Evolutionary conservation across 2,797 vertebrate species (phyloP).

Genomic region (Hippoglossus hippoglossus): DNA sequence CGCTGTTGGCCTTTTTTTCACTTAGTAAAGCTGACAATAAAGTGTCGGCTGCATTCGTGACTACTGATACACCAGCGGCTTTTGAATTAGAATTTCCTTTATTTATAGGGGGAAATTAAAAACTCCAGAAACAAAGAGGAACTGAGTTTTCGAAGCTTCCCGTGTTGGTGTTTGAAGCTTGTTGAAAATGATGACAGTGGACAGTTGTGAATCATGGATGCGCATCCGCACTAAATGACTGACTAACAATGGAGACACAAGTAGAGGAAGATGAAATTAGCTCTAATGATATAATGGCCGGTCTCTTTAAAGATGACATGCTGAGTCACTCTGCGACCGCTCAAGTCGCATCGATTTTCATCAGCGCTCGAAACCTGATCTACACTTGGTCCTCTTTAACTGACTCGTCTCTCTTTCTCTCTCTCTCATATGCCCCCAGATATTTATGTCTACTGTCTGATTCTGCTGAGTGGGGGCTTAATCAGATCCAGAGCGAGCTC

Average conservation of each 20-base stretch:
- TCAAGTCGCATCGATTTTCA: conserved; percentile 81
- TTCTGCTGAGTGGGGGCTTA: conserved; percentile 75
- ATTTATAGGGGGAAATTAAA: conserved; percentile 33
- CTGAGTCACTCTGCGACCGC: conserved; percentile 80
- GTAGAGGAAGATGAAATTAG: conserved; percentile 79
- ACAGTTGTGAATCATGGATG: conserved; percentile 71
- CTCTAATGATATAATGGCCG: conserved; percentile 81
- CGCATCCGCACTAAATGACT: conserved; percentile 65
- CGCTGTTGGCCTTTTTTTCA: neutral
- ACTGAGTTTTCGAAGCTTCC: conserved; percentile 35
- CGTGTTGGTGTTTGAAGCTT: conserved; percentile 44
- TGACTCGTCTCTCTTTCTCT: conserved; percentile 64
- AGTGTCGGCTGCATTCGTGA: conserved; percentile 12
- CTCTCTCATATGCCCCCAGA: conserved; percentile 76
- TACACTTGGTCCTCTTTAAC: conserved; percentile 67
- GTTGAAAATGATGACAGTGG: conserved; percentile 71
- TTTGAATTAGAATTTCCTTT: conserved; percentile 25
- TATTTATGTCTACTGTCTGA: conserved; percentile 83
- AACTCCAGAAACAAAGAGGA: conserved; percentile 16
- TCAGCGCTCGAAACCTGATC: conserved; percentile 80
- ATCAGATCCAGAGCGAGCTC: conserved; percentile 79
- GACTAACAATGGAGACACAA: conserved; percentile 76
- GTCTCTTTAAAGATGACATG: conserved; percentile 78
- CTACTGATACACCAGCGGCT: neutral
- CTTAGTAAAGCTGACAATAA: neutral